Base-by-base conservation (phyloP, 2,113 vertebrate species). In the Prunella himalayana region DNA sequence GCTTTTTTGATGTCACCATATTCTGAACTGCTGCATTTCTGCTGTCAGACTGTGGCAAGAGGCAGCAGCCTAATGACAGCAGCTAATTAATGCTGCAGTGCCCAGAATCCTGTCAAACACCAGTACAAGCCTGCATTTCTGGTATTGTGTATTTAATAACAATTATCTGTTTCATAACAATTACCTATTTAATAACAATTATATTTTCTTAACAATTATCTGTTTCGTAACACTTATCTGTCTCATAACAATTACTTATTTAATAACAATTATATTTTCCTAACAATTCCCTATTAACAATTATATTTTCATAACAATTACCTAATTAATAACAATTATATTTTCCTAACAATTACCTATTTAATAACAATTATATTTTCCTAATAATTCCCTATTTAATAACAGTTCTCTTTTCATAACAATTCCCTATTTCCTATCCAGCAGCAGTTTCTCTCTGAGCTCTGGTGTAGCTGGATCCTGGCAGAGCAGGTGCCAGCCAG, bases 341-440 rank as follows among this genome's bases (percentile, higher is more conserved):
- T 19, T 56, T 68, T 24, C 8, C 4, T 9, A 22, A 11, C 25
- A 50, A 50, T 39, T 31, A 19, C 11, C 35, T 53, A 5, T 33
- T 53, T 10, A 7, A 71, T 15, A 33, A 19, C 15, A 42, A 19
- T 37, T 8, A 15, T 50, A 27, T 51, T 53, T 53, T 11, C 50
- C 6, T 30, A 14, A 10, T 11, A 18, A 14, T 37, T 37, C 12
- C 25, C 35, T 5, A 1, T 35, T 19, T 25, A 23, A n/a, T 13
- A 47, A 17, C 15, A 66, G 18, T 27, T 14, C 10, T 16, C 19
- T 50, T 50, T 50, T 7, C 45, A 13, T 20, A 11, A 3, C 35
- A 13, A 15, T 28, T 27, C 20, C 13, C 35, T 5, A 1, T 35
- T 28, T 18, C 25, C 5, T 1, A 7, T 2, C 60, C 70, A 51